Evolutionary conservation across 2,797 vertebrate genomes (phyloP), one percentile per base, ranked within the genome.

Genomic region (Lindbergichthys nudifrons): DNA sequence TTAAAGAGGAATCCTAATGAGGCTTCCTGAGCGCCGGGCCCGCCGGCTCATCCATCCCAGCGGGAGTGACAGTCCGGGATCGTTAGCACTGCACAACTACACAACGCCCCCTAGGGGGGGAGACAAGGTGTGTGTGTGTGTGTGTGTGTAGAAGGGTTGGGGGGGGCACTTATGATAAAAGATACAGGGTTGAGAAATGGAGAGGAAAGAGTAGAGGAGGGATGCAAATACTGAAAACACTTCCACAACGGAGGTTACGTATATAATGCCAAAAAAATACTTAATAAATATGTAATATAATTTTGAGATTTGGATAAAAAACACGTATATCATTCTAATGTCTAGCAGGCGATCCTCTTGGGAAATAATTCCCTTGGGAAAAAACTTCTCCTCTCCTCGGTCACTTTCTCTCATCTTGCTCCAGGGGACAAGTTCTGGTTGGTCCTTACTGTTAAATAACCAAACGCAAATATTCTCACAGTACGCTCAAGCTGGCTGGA

Each of bases 1-100:
- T 98, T 97, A 97, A 96, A 95, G 87, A 94, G 87, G 96, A 97
- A 98, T 98, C 95, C 95, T 97, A 98, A 98, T 97, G 96, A 97
- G 96, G 95, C 96, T 92, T 87, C 76, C 69, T 94, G 95, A 95
- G 94, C 93, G 94, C 95, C 87, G 88, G 88, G 91, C 93, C 81
- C 60, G 54, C 76, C 42, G 77, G 79, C 89, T 91, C 96, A 97
- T 97, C 97, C 96, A 97, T 96, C 95, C 95, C 94, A 93, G 90
- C 90, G 88, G 90, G 91, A 90, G 84, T 94, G 94, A 96, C 95
- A 95, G 94, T 95, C 95, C 93, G 94, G 95, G 95, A 96, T 97
- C 96, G 95, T 97, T 97, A 96, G 94, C 93, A 92, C 94, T 95
- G 95, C 95, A 95, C 96, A 96, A 96, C 96, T 92, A 95, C 96